Evolutionary conservation across 2,888 invertebrate species (phyloP).

Genomic region (Polydrusus cervinus): DNA sequence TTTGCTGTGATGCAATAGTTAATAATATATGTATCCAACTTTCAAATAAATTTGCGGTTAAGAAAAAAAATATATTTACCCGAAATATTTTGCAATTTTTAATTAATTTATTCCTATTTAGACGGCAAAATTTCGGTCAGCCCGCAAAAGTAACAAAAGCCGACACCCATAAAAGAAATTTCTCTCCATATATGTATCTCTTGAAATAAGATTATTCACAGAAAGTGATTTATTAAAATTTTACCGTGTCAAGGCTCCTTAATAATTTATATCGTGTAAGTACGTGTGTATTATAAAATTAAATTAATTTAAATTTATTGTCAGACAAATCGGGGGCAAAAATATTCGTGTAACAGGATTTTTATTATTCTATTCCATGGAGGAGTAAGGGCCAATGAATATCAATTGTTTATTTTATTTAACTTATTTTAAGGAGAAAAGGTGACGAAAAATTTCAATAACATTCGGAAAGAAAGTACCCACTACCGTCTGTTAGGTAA

Average conservation of each 20-base stretch:
- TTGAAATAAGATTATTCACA: constrained; percentile 55
- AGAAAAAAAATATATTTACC: constrained; percentile 15
- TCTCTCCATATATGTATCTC: constrained; percentile 54
- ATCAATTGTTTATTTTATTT: no score
- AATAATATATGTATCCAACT: constrained; percentile 14
- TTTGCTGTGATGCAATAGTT: constrained; percentile 19
- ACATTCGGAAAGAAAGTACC: no score
- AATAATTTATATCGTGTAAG: constrained; percentile 52
- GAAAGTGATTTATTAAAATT: constrained; percentile 56
- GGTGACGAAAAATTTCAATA: no score
- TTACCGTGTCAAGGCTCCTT: constrained; percentile 54
- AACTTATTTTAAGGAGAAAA: no score
- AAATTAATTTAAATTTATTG: constrained; percentile 54
- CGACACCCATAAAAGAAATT: constrained; percentile 53
- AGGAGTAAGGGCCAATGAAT: constrained; percentile 37
- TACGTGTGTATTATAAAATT: constrained; percentile 53
- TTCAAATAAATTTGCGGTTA: constrained; percentile 28
- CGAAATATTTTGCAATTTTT: constrained; percentile 45
- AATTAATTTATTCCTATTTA: constrained; percentile 52
- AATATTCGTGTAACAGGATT: constrained; percentile 22
- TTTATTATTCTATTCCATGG: constrained; percentile 54
- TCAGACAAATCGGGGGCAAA: constrained; percentile 43
- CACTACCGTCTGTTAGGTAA: no score
- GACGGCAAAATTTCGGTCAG: constrained; percentile 48
- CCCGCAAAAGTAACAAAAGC: constrained; percentile 48